These are phyloP conservation scores for Lasioglossum pauxillum DNA, from an alignment of 2,888 invertebrate species.

Conservation along the genomic window DNA sequence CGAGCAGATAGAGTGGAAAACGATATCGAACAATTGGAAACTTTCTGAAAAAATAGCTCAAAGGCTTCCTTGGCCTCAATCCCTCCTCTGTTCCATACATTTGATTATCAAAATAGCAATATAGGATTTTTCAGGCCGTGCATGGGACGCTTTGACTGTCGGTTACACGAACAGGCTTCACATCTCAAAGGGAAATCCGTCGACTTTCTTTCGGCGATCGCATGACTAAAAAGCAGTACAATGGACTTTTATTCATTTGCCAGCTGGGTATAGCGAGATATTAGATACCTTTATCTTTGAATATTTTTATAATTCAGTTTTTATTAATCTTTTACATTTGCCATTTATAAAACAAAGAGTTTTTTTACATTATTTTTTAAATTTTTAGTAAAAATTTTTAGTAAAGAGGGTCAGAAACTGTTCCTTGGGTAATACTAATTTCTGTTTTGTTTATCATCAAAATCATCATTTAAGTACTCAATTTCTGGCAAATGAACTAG, in stretches of 20 bases:
- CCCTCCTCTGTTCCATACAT: background rate
- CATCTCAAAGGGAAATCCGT: slow-evolving; percentile 48
- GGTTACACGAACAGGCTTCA: background rate
- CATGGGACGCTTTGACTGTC: slow-evolving; percentile 2
- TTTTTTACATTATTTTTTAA: background rate
- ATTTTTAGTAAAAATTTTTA: background rate
- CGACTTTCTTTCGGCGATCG: slow-evolving; percentile 32
- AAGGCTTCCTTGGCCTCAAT: slow-evolving; percentile 5
- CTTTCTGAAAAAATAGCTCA: slow-evolving; percentile 9
- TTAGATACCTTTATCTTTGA: background rate
- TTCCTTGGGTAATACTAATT: background rate
- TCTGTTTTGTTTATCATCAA: background rate
- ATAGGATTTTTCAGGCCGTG: background rate
- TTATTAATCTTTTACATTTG: background rate
- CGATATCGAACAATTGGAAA: background rate
- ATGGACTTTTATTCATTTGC: background rate
- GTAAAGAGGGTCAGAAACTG: background rate
- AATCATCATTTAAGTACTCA: too few species aligned
- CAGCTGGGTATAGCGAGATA: background rate
- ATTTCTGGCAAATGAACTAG: too few species aligned
- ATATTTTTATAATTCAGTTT: background rate
- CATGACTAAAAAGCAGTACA: slow-evolving; percentile 52
- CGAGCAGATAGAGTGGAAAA: background rate
- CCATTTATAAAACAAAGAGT: background rate
- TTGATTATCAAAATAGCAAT: slow-evolving; percentile 18